A percentile compares a stretch with the other conserved stretches of the same genome.
These are phyloP conservation scores for Carduelis carduelis DNA, from an alignment of 2,797 vertebrate species.

Conservation along the genomic window DNA sequence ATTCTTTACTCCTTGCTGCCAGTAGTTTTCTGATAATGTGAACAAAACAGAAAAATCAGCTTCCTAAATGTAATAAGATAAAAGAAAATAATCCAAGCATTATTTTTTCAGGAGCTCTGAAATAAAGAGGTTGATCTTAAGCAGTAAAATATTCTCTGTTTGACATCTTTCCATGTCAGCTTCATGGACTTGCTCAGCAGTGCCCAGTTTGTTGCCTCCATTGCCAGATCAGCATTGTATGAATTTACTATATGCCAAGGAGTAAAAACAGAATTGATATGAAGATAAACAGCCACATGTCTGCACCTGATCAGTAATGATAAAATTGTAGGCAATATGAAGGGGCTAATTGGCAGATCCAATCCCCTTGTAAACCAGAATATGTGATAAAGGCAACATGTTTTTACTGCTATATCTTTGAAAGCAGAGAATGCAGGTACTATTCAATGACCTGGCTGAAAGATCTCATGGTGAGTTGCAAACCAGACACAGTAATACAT, in stretches of 20 bases:
- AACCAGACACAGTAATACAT: background rate
- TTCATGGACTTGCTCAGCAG: background rate
- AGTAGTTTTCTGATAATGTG: background rate
- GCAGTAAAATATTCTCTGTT: background rate
- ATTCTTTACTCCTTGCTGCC: background rate
- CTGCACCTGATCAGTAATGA: background rate
- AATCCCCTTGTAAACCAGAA: slow-evolving; percentile 27
- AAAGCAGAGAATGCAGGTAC: slow-evolving; percentile 31
- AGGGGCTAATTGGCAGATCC: background rate
- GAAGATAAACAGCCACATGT: background rate
- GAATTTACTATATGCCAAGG: background rate
- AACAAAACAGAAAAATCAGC: background rate
- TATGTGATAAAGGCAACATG: background rate
- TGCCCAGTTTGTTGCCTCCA: background rate
- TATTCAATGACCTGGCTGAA: slow-evolving; percentile 19
- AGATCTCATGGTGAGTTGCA: background rate
- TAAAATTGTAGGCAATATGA: background rate
- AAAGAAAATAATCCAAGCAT: background rate
- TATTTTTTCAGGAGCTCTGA: background rate
- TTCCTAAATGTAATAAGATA: background rate
- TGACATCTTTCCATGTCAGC: background rate
- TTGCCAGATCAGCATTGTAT: slow-evolving; percentile 13
- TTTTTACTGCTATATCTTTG: background rate
- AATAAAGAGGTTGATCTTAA: background rate
- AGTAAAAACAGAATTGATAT: background rate